phyloP scores from a whole-genome alignment of 2,113 vertebrate species.

The human region GRCh38 chr5:166540501-166541000 shows the following conservation, averaged over 20 bases:
- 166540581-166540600: not conserved
- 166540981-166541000: no score
- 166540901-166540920: not conserved
- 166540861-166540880: not conserved
- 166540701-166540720: not conserved
- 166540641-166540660: not conserved
- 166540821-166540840: not conserved
- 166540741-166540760: not conserved
- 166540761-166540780: not conserved
- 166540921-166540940: not conserved
- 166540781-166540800: slow-evolving; percentile 3
- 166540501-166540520: slow-evolving; percentile 91
- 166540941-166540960: not conserved
- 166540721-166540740: not conserved
- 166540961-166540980: not conserved
- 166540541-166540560: slow-evolving; percentile 84
- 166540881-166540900: not conserved
- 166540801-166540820: not conserved
- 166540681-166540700: not conserved
- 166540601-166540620: slow-evolving; percentile 29
- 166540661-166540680: not conserved
- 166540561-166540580: slow-evolving; percentile 69
- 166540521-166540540: slow-evolving; percentile 87
- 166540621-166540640: slow-evolving; percentile 32
- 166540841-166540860: not conserved